Evolutionary conservation across 2,797 vertebrate genomes (phyloP).

Genomic region (Gymnothorax javanicus): DNA sequence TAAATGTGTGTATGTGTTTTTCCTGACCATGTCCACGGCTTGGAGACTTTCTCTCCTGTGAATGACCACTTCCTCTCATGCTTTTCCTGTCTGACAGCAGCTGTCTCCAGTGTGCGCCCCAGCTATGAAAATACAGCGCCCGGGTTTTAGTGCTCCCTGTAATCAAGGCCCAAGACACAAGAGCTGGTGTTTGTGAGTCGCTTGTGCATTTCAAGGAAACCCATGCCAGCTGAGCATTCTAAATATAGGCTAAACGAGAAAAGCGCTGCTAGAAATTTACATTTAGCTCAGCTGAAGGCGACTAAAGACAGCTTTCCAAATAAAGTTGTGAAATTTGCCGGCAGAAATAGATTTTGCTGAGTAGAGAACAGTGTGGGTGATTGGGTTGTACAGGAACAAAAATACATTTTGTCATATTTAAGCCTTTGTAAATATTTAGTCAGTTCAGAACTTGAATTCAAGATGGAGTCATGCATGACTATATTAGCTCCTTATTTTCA

Average conservation of each 20-base stretch:
- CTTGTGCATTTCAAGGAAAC: slow-evolving; percentile 30
- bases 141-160: slow-evolving; percentile 39
- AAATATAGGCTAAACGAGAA: slow-evolving; percentile 36
- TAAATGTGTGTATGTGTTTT: not conserved
- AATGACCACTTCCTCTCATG: not conserved
- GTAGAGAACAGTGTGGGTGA: not conserved
- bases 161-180: slow-evolving; percentile 44
- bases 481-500: not conserved
- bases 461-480: not conserved
- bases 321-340: slow-evolving; percentile 8
- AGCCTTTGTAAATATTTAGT: not conserved
- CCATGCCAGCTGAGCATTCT: slow-evolving; percentile 22
- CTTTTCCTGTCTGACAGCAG: not conserved
- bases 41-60: not conserved
- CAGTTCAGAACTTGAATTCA: not conserved
- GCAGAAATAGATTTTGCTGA: not conserved
- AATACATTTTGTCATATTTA: not conserved
- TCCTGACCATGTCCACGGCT: not conserved
- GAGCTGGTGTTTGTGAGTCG: slow-evolving; percentile 35
- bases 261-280: slow-evolving; percentile 9
- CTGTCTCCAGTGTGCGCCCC: slow-evolving; percentile 7
- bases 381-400: not conserved
- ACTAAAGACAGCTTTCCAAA: slow-evolving; percentile 1
- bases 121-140: slow-evolving; percentile 37
- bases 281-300: not conserved